phyloP scores from a whole-genome alignment of 2,797 vertebrate genomes.

The Platyrinchus mystaceus region DNA sequence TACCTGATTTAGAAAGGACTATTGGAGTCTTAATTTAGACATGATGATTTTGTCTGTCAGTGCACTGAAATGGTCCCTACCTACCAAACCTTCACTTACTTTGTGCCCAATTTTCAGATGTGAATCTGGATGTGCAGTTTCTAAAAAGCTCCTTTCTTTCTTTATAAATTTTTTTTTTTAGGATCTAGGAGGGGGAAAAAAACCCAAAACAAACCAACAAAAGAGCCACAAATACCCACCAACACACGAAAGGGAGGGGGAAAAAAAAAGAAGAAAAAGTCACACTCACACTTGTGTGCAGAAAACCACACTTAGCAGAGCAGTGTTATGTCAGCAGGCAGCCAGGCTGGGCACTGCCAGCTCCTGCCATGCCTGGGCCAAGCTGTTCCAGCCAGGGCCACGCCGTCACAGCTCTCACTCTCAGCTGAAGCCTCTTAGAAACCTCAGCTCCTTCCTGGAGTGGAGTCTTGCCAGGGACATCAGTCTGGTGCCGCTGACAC shows the following conservation, averaged over 20 bases:
- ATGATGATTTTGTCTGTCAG: background rate
- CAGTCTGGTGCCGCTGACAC: conserved; percentile 44
- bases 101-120: background rate
- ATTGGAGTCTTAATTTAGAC: background rate
- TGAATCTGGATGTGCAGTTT: background rate
- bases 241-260: background rate
- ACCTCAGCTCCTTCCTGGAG: conserved; percentile 49
- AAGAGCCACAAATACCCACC: background rate
- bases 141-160: background rate
- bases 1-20: background rate
- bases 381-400: background rate
- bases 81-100: background rate
- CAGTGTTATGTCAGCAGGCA: background rate
- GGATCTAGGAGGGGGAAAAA: too few relatives aligned
- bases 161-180: background rate
- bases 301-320: background rate
- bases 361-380: background rate
- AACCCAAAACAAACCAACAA: background rate
- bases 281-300: background rate
- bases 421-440: background rate
- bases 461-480: conserved; percentile 50
- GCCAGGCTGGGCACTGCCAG: background rate
- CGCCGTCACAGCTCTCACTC: accelerated
- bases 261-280: background rate
- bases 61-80: background rate